Conservation (phyloP, 1,140 invertebrate species). For the Drosophila takahashii region DNA sequence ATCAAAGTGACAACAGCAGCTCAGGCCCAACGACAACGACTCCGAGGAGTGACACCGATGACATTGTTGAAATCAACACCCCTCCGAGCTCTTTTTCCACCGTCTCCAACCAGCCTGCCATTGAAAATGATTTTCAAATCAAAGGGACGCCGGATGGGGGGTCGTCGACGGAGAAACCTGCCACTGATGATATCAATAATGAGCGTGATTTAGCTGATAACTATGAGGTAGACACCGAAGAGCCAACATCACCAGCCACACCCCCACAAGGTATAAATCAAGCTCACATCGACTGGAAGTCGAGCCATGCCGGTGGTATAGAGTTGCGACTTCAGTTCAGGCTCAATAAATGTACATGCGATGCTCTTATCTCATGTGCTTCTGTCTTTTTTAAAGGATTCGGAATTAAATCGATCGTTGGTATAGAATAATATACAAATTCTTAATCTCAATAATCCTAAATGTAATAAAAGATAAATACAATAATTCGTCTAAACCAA, state of each 20-base stretch:
- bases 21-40: conserved; percentile 22
- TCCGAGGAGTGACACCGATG: conserved; percentile 68
- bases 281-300: conserved; percentile 17
- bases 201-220: conserved; percentile 81
- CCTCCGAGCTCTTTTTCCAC: conserved; percentile 21
- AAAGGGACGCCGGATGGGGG: conserved; percentile 29
- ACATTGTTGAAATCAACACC: conserved; percentile 81
- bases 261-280: conserved; percentile 62
- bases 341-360: conserved; percentile 15
- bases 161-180: conserved; percentile 44
- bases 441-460: too few relatives aligned
- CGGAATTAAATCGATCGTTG: not conserved
- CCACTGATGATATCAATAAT: conserved; percentile 80
- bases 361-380: not conserved
- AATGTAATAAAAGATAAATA: not conserved
- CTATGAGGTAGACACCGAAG: conserved; percentile 58
- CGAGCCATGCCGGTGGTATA: conserved; percentile 8
- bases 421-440: not conserved
- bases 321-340: conserved; percentile 13
- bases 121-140: conserved; percentile 83
- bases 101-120: conserved; percentile 33
- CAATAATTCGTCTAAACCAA: not conserved
- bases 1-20: conserved; percentile 79
- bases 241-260: conserved; percentile 14
- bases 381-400: not conserved